Evolutionary conservation across 2,888 invertebrate species (phyloP).

Genomic region (Luperina nickerlii): DNA sequence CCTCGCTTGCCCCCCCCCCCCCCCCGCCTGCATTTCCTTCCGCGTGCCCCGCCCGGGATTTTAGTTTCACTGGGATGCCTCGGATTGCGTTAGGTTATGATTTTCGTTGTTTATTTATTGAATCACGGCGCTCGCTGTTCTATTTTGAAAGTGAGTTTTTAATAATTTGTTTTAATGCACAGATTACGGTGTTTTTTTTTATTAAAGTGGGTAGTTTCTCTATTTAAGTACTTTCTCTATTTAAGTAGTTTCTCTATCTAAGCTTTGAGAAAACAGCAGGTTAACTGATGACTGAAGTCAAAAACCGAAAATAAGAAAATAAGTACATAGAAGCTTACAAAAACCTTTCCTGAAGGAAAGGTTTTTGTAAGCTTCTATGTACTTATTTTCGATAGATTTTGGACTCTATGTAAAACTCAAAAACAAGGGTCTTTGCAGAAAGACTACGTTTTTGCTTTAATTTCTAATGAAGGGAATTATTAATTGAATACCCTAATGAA

Average conservation of each 20-base stretch:
- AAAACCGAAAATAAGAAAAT: too few relatives aligned
- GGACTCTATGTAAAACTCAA: neutral
- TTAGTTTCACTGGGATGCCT: conserved; percentile 72
- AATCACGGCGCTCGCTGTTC: conserved; percentile 17
- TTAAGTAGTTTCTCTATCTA: too few relatives aligned
- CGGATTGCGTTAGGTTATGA: conserved; percentile 77
- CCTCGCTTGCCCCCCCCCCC: conserved; percentile 53
- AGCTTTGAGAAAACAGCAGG: neutral
- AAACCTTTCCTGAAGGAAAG: too few relatives aligned
- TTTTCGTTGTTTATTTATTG: conserved; percentile 60
- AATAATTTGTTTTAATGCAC: neutral
- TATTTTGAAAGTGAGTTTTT: conserved; percentile 31
- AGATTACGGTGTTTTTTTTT: neutral
- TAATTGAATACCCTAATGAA: neutral
- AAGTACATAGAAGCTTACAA: too few relatives aligned
- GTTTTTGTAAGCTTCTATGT: neutral
- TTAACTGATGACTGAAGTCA: neutral
- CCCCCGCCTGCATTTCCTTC: conserved; percentile 81
- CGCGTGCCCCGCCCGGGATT: conserved; percentile 79
- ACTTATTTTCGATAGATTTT: neutral
- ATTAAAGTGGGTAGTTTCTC: neutral
- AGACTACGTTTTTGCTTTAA: neutral
- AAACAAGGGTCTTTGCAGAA: neutral
- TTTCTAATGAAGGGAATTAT: neutral
- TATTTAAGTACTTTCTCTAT: neutral